Conservation (phyloP, 2,797 vertebrate species). For the Silurus lanzhouensis region DNA sequence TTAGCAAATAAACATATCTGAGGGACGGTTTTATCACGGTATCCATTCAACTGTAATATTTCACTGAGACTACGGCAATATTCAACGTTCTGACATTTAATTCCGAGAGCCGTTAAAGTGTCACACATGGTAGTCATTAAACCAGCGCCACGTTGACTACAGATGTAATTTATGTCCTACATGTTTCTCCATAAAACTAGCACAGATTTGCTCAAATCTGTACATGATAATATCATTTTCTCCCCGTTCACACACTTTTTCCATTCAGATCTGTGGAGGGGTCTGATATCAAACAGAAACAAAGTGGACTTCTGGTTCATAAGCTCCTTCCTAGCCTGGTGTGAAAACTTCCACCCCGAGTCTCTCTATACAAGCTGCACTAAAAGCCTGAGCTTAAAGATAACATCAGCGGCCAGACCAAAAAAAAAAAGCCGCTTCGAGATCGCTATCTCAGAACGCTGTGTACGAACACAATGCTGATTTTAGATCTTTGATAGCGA, state of each 20-base stretch:
- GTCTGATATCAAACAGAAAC: neutral
- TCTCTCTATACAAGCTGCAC: neutral
- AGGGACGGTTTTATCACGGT: neutral
- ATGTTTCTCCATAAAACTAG: neutral
- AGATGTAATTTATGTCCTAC: neutral
- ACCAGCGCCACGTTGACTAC: neutral
- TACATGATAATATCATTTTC: neutral
- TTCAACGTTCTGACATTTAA: neutral
- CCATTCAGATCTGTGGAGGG: neutral
- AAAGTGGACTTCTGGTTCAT: too few relatives aligned
- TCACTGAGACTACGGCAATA: neutral
- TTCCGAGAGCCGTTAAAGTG: neutral
- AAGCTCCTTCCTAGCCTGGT: neutral
- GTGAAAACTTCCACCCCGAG: constrained; percentile 3
- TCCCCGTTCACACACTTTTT: neutral
- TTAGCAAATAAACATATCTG: too few relatives aligned
- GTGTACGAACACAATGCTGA: constrained; percentile 2
- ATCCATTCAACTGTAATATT: neutral
- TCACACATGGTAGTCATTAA: neutral
- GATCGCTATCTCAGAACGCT: neutral
- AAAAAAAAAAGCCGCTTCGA: neutral
- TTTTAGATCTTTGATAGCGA: constrained; percentile 1
- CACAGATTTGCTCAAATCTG: neutral
- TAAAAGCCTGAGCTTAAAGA: constrained; percentile 3
- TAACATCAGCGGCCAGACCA: neutral